A percentile compares a stretch with the other conserved stretches of the same genome.
phyloP scores from a whole-genome alignment of 2,797 vertebrate species.

The Zalophus californianus region DNA sequence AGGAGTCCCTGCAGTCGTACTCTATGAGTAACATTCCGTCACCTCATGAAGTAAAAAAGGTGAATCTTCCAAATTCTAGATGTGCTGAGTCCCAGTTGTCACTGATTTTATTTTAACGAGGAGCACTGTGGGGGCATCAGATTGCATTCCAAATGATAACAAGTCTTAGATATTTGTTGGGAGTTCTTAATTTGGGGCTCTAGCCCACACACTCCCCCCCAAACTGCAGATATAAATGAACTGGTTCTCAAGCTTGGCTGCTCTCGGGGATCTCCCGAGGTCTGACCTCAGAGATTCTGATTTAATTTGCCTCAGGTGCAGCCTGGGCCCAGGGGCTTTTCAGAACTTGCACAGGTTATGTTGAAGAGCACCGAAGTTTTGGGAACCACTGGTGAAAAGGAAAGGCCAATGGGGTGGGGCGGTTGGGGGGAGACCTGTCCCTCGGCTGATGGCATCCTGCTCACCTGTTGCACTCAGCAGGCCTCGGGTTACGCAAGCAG shows the following conservation, averaged over 20 bases:
- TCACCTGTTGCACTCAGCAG: rapidly evolving
- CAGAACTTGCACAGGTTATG: neutral
- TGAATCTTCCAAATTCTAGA: neutral
- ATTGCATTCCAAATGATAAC: no score
- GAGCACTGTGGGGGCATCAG: neutral
- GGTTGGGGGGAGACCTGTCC: rapidly evolving
- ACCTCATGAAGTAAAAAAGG: neutral
- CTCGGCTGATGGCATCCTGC: neutral
- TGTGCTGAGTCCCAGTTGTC: neutral
- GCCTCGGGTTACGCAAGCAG: rapidly evolving
- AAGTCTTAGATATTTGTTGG: neutral
- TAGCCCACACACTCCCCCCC: rapidly evolving
- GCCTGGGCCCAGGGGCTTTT: neutral
- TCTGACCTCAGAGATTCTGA: neutral
- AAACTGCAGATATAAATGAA: neutral
- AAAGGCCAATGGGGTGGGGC: neutral
- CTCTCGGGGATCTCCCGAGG: neutral
- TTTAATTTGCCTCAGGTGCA: neutral
- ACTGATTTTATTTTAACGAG: neutral
- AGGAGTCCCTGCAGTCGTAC: neutral
- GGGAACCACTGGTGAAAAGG: neutral
- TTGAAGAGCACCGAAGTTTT: neutral
- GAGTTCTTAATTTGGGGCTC: neutral
- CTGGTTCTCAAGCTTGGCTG: neutral
- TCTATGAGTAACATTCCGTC: neutral